Conservation (phyloP, 2,113 vertebrate species). For the Vicugna pacos region DNA sequence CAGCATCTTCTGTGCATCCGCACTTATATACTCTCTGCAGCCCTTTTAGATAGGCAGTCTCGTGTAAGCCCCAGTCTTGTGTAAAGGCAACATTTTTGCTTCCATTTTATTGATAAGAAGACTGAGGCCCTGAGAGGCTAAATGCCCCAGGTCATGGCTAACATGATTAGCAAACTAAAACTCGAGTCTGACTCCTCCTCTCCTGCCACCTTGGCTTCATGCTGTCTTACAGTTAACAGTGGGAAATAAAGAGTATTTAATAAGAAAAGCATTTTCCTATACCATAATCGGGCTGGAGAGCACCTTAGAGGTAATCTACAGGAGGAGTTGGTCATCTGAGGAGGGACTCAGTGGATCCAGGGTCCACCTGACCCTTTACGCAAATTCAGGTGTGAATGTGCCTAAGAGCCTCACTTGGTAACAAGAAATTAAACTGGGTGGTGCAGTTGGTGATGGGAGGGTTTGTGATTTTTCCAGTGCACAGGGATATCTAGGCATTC, state of each 20-base stretch:
- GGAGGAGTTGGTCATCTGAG: background rate
- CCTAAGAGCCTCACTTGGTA: background rate
- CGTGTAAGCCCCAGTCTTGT: background rate
- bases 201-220: background rate
- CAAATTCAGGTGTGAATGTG: background rate
- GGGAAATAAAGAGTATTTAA: background rate
- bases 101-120: background rate
- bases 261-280: background rate
- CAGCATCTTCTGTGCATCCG: background rate
- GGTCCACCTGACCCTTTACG: background rate
- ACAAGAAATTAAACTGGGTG: background rate
- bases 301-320: background rate
- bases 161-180: background rate
- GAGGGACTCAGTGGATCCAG: background rate
- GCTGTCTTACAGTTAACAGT: background rate
- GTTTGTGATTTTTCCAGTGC: background rate
- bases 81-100: background rate
- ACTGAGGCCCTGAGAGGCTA: background rate
- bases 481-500: background rate
- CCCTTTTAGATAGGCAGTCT: background rate
- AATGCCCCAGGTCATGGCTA: background rate
- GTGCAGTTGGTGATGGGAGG: accelerated
- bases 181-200: background rate
- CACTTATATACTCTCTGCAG: background rate
- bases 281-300: background rate